Conservation (phyloP, 2,113 vertebrate species). For the Eretmochelys imbricata region DNA sequence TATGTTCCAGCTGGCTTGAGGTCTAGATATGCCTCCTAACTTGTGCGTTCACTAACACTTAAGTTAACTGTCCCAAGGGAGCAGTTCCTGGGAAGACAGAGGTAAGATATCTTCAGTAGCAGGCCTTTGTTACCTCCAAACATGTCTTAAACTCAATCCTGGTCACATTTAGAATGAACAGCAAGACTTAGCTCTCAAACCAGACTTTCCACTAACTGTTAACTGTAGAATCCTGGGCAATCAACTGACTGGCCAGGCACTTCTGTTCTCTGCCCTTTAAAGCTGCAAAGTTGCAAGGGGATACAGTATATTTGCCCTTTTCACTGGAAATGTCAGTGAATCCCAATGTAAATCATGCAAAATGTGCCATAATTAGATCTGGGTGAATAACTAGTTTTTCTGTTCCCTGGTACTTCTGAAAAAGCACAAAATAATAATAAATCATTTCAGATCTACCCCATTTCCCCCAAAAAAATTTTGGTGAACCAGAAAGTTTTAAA, state of each 20-base stretch:
- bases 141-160: conserved; percentile 58
- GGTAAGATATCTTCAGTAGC: conserved; percentile 45
- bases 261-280: conserved; percentile 47
- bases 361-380: neutral
- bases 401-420: neutral
- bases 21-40: conserved; percentile 70
- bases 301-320: neutral
- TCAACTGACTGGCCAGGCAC: conserved; percentile 49
- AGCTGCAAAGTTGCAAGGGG: neutral
- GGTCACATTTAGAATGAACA: conserved; percentile 34
- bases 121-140: conserved; percentile 54
- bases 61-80: conserved; percentile 45
- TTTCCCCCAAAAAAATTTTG: neutral
- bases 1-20: conserved; percentile 66
- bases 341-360: neutral
- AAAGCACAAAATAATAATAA: neutral
- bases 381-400: neutral
- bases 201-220: conserved; percentile 54
- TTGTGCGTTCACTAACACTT: conserved; percentile 39
- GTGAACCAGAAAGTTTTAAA: neutral
- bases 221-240: conserved; percentile 53
- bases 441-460: neutral
- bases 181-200: conserved; percentile 43
- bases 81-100: conserved; percentile 59
- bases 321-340: conserved; percentile 41